Evolutionary conservation across 2,113 vertebrate genomes (phyloP).

Genomic region (Gobio gobio): DNA sequence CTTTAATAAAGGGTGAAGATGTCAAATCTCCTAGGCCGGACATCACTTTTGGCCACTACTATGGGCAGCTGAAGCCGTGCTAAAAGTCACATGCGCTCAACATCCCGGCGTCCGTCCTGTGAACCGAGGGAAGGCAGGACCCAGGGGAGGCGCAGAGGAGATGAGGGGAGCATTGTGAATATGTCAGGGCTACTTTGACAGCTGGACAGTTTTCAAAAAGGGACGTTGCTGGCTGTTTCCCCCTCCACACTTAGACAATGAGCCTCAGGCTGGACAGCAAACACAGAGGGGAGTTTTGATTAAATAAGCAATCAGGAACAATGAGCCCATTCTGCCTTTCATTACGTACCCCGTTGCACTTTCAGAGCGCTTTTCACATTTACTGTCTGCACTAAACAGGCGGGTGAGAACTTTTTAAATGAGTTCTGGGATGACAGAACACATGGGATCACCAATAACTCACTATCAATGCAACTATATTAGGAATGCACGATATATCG

Average conservation of each 20-base stretch:
- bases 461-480: not conserved
- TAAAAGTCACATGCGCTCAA: constrained; percentile 44
- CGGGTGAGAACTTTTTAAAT: not conserved
- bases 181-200: constrained; percentile 82
- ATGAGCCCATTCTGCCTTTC: constrained; percentile 76
- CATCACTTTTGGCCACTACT: too few species aligned
- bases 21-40: too few species aligned
- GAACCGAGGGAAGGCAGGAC: constrained; percentile 55
- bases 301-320: constrained; percentile 80
- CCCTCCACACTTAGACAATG: constrained; percentile 73
- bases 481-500: not conserved
- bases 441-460: not conserved
- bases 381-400: constrained; percentile 22
- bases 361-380: constrained; percentile 28
- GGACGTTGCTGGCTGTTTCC: constrained; percentile 73
- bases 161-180: constrained; percentile 75
- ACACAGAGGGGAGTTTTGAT: constrained; percentile 71
- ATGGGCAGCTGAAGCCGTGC: not conserved
- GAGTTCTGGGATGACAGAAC: constrained; percentile 33
- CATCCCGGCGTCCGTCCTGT: constrained; percentile 40
- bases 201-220: constrained; percentile 82
- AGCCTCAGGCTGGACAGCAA: constrained; percentile 57
- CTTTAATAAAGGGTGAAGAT: too few species aligned
- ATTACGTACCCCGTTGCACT: constrained; percentile 64
- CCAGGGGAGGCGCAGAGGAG: constrained; percentile 64